Conservation (phyloP, 2,113 vertebrate genomes). For the Phylloscopus trochilus region DNA sequence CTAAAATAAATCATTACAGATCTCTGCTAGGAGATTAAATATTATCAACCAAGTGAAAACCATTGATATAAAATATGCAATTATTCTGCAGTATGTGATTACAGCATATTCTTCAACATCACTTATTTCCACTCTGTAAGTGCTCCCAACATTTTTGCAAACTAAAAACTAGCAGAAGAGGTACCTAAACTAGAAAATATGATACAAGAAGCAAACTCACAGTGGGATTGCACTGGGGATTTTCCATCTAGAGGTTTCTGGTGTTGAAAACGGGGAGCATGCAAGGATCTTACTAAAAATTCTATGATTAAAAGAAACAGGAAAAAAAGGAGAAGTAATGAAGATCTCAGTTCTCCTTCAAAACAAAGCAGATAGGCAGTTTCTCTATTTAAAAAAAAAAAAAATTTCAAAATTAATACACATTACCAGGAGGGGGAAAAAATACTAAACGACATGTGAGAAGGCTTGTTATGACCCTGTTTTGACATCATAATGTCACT, state of each 20-base stretch:
- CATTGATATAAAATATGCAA: conserved; percentile 30
- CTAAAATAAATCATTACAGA: conserved; percentile 52
- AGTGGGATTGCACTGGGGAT: background rate
- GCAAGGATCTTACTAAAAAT: background rate
- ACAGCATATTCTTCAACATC: background rate
- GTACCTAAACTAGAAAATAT: background rate
- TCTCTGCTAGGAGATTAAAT: conserved; percentile 51
- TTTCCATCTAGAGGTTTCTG: background rate
- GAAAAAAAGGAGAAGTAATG: background rate
- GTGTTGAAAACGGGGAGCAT: background rate
- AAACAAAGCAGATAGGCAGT: background rate
- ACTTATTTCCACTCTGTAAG: background rate
- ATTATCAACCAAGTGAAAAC: conserved; percentile 45
- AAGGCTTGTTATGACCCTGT: background rate
- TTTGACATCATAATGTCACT: conserved; percentile 25
- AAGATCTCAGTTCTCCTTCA: background rate
- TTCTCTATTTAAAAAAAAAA: background rate
- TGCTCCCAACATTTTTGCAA: background rate
- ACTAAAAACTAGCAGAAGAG: background rate
- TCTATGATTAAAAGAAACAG: background rate
- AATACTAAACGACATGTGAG: background rate
- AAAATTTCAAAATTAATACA: background rate
- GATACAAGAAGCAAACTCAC: background rate
- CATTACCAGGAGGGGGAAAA: background rate
- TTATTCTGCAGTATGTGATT: conserved; percentile 41